These are phyloP conservation scores for Phytoseiulus persimilis DNA, from an alignment of 2,888 invertebrate genomes.

Conservation along the genomic window DNA sequence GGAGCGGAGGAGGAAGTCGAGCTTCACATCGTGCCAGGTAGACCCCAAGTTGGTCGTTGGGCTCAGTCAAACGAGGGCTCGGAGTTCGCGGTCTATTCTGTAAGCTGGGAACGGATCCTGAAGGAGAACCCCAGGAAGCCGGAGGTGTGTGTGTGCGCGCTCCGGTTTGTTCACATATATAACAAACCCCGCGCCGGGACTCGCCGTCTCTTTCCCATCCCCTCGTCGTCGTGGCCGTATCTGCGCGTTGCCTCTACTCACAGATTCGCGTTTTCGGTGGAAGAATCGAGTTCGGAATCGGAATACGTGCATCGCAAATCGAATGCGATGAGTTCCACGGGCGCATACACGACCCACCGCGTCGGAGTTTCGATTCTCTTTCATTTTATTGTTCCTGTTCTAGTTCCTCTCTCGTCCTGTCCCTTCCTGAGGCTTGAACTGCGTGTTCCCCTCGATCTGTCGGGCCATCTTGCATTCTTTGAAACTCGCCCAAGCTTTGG, in stretches of 20 bases:
- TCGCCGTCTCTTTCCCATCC: background rate
- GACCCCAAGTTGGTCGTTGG: background rate
- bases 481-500: too few species aligned
- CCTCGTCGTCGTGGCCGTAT: background rate
- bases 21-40: too few species aligned
- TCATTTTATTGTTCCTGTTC: too few species aligned
- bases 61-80: background rate
- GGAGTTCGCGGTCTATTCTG: background rate
- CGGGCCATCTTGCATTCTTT: too few species aligned
- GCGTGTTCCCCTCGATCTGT: too few species aligned
- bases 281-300: background rate
- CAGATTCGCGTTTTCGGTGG: background rate
- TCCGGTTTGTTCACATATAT: background rate
- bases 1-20: too few species aligned
- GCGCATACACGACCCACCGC: background rate
- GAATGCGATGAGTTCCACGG: background rate
- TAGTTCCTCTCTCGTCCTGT: too few species aligned
- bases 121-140: background rate
- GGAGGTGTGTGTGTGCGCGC: background rate
- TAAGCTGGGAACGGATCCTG: background rate
- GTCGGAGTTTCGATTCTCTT: background rate
- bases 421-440: too few species aligned
- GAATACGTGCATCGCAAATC: background rate
- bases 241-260: background rate
- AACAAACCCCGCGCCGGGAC: background rate